Conservation (phyloP, 2,797 vertebrate species). For the Karalla daura region DNA sequence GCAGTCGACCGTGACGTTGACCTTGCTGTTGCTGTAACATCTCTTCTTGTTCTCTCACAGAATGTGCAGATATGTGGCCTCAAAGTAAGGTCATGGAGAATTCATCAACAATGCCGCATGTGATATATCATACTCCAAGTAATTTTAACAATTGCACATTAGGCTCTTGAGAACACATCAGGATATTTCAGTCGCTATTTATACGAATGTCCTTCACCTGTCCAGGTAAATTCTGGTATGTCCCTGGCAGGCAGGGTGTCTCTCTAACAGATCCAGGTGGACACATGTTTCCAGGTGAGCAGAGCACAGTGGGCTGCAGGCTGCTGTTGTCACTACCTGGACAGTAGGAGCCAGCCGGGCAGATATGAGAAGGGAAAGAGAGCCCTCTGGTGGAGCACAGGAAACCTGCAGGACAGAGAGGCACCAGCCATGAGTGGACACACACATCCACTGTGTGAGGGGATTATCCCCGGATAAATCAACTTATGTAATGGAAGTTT, state of each 20-base stretch:
- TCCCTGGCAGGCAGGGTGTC: slow-evolving; percentile 83
- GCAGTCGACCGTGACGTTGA: slow-evolving; percentile 1
- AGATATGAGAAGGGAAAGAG: slow-evolving; percentile 79
- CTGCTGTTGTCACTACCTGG: slow-evolving; percentile 80
- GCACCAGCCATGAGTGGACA: background rate
- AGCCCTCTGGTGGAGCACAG: slow-evolving; percentile 87
- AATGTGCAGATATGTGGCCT: slow-evolving; percentile 19
- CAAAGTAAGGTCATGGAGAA: too few relatives aligned
- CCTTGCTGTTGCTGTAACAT: background rate
- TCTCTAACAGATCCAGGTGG: slow-evolving; percentile 85
- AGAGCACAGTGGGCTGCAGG: slow-evolving; percentile 66
- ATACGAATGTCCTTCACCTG: slow-evolving; percentile 74
- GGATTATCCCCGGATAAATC: slow-evolving; percentile 11
- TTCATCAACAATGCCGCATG: too few relatives aligned
- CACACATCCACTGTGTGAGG: background rate
- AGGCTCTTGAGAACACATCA: background rate
- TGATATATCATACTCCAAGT: too few relatives aligned
- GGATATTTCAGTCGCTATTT: background rate
- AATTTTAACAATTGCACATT: background rate
- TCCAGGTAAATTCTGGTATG: slow-evolving; percentile 86
- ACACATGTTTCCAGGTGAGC: slow-evolving; percentile 88
- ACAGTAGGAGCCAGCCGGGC: slow-evolving; percentile 88
- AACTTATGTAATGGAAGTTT: slow-evolving; percentile 9
- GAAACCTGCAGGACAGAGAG: slow-evolving; percentile 80
- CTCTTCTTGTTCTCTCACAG: background rate